Conservation (phyloP, 2,797 vertebrate genomes). For the Mergus octosetaceus region DNA sequence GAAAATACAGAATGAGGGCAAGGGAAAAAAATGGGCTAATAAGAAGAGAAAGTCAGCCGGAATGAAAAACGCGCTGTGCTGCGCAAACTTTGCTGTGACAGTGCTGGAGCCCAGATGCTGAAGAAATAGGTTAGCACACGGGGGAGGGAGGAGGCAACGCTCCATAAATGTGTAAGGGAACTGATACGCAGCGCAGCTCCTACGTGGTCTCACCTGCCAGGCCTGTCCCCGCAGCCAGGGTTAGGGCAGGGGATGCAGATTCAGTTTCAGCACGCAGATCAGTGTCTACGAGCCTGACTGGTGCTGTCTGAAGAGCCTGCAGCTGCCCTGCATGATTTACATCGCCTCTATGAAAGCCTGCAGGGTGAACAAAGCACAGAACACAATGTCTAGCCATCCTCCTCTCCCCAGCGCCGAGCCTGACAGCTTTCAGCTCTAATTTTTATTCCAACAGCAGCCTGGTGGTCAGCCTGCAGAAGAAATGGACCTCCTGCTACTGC, state of each 20-base stretch:
- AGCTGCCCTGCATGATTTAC: neutral
- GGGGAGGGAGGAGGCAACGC: neutral
- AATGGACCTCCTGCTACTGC: neutral
- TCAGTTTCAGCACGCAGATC: neutral
- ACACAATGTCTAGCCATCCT: neutral
- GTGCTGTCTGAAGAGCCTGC: neutral
- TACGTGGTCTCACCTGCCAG: neutral
- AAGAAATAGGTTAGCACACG: slow-evolving; percentile 20
- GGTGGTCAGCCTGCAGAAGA: fast-evolving
- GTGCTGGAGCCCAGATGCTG: neutral
- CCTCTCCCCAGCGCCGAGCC: neutral
- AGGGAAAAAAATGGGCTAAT: slow-evolving; percentile 35
- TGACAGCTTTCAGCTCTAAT: neutral
- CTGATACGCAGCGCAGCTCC: neutral
- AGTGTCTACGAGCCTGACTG: neutral
- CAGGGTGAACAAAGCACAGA: neutral
- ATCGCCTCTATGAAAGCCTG: neutral
- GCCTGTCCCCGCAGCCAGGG: neutral
- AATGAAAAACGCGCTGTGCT: neutral
- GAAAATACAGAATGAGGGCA: slow-evolving; percentile 59
- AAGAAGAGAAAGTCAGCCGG: slow-evolving; percentile 8
- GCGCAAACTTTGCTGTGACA: neutral
- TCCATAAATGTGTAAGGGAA: neutral
- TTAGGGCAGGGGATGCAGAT: neutral
- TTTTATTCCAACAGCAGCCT: neutral